Conservation (phyloP, 2,113 vertebrate genomes). For the Probosciger aterrimus region DNA sequence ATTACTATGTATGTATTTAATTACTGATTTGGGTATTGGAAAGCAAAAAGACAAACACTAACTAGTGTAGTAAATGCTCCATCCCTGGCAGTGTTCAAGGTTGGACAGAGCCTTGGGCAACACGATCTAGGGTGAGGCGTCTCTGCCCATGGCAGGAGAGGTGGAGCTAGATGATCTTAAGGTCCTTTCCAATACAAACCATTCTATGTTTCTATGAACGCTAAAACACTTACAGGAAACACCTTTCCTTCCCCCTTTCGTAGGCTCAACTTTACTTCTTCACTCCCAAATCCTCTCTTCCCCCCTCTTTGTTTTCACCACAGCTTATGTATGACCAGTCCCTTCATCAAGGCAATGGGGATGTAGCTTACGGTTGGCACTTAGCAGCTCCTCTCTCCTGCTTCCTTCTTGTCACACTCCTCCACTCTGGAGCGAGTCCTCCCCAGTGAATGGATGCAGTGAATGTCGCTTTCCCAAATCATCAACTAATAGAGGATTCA, state of each 20-base stretch:
- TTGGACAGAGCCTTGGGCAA: neutral
- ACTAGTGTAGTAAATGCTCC: neutral
- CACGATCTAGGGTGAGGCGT: neutral
- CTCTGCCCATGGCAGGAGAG: neutral
- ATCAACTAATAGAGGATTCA: neutral
- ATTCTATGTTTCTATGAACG: neutral
- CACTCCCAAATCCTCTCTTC: neutral
- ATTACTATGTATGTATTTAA: neutral
- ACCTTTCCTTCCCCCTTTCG: neutral
- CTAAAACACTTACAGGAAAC: neutral
- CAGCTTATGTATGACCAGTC: fast-evolving
- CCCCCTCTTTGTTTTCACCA: neutral
- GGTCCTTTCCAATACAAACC: neutral
- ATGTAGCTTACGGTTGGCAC: fast-evolving
- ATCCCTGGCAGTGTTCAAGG: neutral
- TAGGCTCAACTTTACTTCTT: neutral
- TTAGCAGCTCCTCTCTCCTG: neutral
- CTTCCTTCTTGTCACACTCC: neutral
- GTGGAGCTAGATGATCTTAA: neutral
- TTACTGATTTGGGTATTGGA: neutral
- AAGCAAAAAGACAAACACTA: neutral
- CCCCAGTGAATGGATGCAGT: neutral
- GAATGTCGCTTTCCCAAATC: neutral
- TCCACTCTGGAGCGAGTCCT: neutral
- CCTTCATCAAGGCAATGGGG: neutral